These are phyloP conservation scores for Trichonephila clavata DNA, from an alignment of 1,140 invertebrate genomes.

Conservation along the genomic window DNA sequence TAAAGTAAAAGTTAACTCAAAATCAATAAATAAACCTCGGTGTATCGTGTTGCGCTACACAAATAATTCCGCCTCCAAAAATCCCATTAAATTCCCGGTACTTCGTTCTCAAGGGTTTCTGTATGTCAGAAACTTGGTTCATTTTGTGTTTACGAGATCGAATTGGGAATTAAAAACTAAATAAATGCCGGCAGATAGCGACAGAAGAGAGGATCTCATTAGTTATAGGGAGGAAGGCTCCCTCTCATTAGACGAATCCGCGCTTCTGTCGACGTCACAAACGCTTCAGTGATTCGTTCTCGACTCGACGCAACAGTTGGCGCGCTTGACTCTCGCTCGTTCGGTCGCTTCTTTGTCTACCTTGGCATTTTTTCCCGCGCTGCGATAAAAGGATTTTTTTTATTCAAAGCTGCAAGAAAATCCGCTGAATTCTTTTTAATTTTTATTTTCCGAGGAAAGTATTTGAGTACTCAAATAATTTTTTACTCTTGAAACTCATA, in stretches of 20 bases:
- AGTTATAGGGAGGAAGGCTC: conserved; percentile 5
- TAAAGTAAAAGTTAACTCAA: neutral
- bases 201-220: conserved; percentile 9
- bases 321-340: conserved; percentile 14
- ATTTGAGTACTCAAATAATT: neutral
- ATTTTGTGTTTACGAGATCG: conserved; percentile 6
- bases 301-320: conserved; percentile 42
- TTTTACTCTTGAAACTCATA: neutral
- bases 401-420: neutral
- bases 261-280: conserved; percentile 23
- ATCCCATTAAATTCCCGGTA: neutral
- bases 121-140: neutral
- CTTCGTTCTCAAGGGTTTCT: neutral
- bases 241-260: conserved; percentile 30
- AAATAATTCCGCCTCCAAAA: neutral
- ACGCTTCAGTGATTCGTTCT: conserved; percentile 12
- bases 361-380: neutral
- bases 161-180: neutral
- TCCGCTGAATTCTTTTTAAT: neutral
- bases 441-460: neutral
- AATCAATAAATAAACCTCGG: conserved; percentile 2
- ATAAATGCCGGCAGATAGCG: neutral
- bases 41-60: neutral
- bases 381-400: neutral
- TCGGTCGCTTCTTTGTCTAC: conserved; percentile 15